Base-by-base conservation (phyloP, 2,113 vertebrate genomes). In the Thalassarche chlororhynchos region DNA sequence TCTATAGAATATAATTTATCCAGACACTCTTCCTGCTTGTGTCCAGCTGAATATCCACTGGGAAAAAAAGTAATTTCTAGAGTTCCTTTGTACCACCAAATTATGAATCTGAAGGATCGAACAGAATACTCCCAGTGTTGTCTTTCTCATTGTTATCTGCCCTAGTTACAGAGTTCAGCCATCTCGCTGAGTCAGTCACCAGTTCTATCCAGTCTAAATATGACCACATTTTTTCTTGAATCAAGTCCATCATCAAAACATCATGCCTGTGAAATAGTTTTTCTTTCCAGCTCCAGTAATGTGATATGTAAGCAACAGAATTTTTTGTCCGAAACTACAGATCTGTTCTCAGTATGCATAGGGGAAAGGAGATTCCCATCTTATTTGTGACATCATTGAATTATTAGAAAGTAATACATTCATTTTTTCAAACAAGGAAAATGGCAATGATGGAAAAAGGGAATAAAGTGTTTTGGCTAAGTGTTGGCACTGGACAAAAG, bases 201-300 rank as follows among this genome's bases (percentile, higher is more conserved):
- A 68, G 46, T 83, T 92, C 51, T 71, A 64, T 77, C 49, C 78
- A 80, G 46, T 70, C 62, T 93, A 94, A 91, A 91, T 94, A 83
- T 60, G 60, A 95, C 44, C 64, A 64, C n/a, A 54, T 91, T 93
- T 94, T 94, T 92, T 87, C 60, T 93, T 93, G 60, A 88, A 70
- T 71, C 55, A 64, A 75, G 46, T 88, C 46, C 68, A 75, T 77
- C 78, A 80, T 25, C 55, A 62, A 84, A 86, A 84, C 40, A 90
- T 77, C 57, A 65, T 32, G 29, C 21, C 49, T 61, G 26, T 54
- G 68, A 84, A 93, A 93, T 8, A 34, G 12, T 26, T 93, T 69
- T 70, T 92, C 62, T 93, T 94, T 93, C 55, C 68, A 88, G 32
- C 14, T 96, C 60, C 64, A 55, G 42, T 65, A 93, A 89, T 18